Conservation (phyloP, 92 coral and sea anemone genomes). For the Porites divaricata region DNA sequence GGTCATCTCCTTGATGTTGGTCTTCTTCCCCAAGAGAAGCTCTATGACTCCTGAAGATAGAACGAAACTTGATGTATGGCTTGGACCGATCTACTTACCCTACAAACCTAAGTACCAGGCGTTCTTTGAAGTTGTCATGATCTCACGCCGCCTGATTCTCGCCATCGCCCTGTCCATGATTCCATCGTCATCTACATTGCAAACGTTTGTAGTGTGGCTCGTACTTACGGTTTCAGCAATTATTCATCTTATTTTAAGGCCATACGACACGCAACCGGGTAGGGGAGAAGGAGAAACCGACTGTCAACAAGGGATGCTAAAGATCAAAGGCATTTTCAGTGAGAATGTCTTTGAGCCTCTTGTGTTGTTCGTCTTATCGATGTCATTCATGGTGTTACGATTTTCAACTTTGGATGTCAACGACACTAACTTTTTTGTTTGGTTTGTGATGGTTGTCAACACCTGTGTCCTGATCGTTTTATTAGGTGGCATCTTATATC, state of each 20-base stretch:
- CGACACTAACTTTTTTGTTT: slow-evolving; percentile 17
- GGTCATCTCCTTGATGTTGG: slow-evolving; percentile 39
- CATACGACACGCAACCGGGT: slow-evolving; percentile 10
- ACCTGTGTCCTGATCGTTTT: slow-evolving; percentile 28
- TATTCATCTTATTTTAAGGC: slow-evolving; percentile 33
- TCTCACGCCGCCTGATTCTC: slow-evolving; percentile 52
- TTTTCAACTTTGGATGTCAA: slow-evolving; percentile 54
- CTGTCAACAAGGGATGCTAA: not conserved
- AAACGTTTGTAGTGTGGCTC: slow-evolving; percentile 55
- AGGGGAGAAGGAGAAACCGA: not conserved
- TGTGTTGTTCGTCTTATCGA: slow-evolving; percentile 56
- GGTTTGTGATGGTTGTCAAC: slow-evolving; percentile 57
- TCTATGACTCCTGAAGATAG: slow-evolving; percentile 36
- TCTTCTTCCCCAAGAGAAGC: slow-evolving; percentile 43
- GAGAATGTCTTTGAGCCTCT: slow-evolving; percentile 60
- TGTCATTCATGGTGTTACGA: slow-evolving; percentile 59
- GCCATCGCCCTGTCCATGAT: slow-evolving; percentile 61
- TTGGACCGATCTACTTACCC: slow-evolving; percentile 67
- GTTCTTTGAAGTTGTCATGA: slow-evolving; percentile 58
- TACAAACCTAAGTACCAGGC: slow-evolving; percentile 55
- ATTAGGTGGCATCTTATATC: slow-evolving; percentile 18
- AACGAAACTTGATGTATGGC: slow-evolving; percentile 62
- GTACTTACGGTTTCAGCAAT: slow-evolving; percentile 47
- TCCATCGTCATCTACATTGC: slow-evolving; percentile 48
- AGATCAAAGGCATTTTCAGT: not conserved